Percentiles rank a stretch among this genome's conserved stretches.
These are phyloP conservation scores for Pectinophora gossypiella DNA, from an alignment of 1,140 invertebrate species.

Conservation along the genomic window DNA sequence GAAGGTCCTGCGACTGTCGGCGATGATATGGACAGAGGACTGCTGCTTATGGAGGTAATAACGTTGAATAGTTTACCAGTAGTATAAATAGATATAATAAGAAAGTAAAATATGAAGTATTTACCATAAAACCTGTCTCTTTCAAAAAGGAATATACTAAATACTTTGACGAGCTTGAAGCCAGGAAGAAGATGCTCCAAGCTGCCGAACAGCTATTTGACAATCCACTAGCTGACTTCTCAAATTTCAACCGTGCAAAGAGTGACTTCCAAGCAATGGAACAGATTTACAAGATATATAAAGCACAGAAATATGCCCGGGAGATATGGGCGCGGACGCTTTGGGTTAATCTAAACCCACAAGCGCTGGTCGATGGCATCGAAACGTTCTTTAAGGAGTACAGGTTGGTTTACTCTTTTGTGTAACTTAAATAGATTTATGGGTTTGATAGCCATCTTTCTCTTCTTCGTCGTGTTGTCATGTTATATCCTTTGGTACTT, in stretches of 20 bases:
- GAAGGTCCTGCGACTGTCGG: slow-evolving; percentile 88
- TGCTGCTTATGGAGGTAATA: slow-evolving; percentile 79
- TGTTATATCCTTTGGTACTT: too few relatives aligned
- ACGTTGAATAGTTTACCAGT: neutral
- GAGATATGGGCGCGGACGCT: slow-evolving; percentile 90
- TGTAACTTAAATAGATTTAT: too few relatives aligned
- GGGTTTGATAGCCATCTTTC: too few relatives aligned
- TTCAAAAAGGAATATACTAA: slow-evolving; percentile 78
- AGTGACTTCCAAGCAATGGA: slow-evolving; percentile 85
- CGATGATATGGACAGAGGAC: slow-evolving; percentile 83
- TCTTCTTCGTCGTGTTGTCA: too few relatives aligned
- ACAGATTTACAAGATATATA: slow-evolving; percentile 86
- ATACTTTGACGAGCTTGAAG: slow-evolving; percentile 81
- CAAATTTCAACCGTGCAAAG: slow-evolving; percentile 82
- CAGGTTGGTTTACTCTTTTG: slow-evolving; percentile 59
- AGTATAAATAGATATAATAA: too few relatives aligned
- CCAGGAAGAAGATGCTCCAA: slow-evolving; percentile 80
- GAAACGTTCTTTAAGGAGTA: slow-evolving; percentile 89
- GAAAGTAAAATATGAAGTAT: too few relatives aligned
- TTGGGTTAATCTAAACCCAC: slow-evolving; percentile 91
- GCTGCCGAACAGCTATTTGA: slow-evolving; percentile 91
- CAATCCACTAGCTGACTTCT: slow-evolving; percentile 87
- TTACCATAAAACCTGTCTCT: too few relatives aligned
- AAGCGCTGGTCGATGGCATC: slow-evolving; percentile 89
- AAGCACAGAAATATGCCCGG: slow-evolving; percentile 84